Base-by-base conservation (phyloP, 1,140 invertebrate species). In the Venustaconcha ellipsiformis region DNA sequence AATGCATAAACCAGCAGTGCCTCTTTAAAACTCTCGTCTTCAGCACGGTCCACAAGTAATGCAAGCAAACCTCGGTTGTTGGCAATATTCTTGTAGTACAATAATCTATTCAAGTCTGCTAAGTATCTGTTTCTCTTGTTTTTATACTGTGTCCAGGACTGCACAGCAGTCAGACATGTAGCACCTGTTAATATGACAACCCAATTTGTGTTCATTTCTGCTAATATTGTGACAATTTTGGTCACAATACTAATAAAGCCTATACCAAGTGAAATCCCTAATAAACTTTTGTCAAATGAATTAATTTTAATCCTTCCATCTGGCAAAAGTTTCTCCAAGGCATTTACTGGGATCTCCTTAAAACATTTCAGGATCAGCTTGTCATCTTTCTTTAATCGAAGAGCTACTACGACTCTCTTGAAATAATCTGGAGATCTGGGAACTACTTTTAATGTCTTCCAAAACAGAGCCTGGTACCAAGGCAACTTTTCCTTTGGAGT, bases 1-100 rank as follows among this genome's bases (percentile, higher is more conserved):
- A 88, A 89, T 14, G 81, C 79, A 67, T 89, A 89, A 6, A 83
- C 80, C 14, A 89, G 73, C 63, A 88, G 69, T 2, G 84, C 83
- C 73, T 89, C 87, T 68, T 90, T 90, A 48, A 88, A 87, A 57
- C 80, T 85, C 66, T 90, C 89, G 70, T 90, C 89, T 68, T 88
- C 83, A 13, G 89, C 88, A 67, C 88, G 67, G 69, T 89, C 87
- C 14, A 90, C 86, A 58, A 90, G 59, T 66, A 88, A 56, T 13
- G 87, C 81, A 63, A 90, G 70, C 59, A 89, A 80, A 14, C 87
- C 84, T 23, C 83, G 74, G 74, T 89, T 89, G 72, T 88, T 89
- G 26, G 88, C 86, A 17, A 89, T 74, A 69, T 87, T 89, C 72
- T 89, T 89, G 76, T 80, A 89, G 70, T 88, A 89, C 30, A 89